phyloP scores from a whole-genome alignment of 2,797 vertebrate genomes.

The Oceanodroma leucorhoa region DNA sequence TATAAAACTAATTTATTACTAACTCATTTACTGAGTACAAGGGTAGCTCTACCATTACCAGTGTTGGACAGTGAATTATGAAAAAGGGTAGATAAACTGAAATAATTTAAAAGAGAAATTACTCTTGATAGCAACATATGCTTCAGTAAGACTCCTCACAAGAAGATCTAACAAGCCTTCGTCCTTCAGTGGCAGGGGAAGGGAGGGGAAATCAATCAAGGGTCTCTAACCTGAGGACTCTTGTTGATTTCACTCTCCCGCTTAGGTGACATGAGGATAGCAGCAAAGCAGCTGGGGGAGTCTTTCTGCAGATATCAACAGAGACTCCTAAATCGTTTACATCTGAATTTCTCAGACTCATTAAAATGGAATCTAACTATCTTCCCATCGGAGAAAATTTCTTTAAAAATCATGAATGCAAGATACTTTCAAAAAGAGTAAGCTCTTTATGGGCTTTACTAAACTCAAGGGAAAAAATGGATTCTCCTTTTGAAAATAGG shows the following conservation, averaged over 20 bases:
- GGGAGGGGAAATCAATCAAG: background rate
- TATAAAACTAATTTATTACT: background rate
- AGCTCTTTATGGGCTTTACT: background rate
- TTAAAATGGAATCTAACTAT: background rate
- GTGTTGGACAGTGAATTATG: background rate
- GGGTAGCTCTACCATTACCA: background rate
- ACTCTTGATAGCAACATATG: background rate
- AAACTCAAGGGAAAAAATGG: background rate
- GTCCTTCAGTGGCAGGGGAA: background rate
- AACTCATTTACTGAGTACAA: background rate
- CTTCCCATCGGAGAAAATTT: background rate
- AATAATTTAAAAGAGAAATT: background rate
- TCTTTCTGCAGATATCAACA: background rate
- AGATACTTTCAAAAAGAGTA: background rate
- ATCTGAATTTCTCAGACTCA: background rate
- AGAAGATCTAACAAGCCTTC: background rate
- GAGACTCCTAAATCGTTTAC: background rate
- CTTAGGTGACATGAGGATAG: background rate
- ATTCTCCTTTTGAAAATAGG: background rate
- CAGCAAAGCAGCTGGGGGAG: background rate
- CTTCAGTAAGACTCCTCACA: background rate
- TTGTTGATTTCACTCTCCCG: background rate
- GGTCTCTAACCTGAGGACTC: background rate
- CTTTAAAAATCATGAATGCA: slow-evolving; percentile 5
- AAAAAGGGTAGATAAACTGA: background rate